phyloP scores from a whole-genome alignment of 2,113 vertebrate species.

The Pao palembangensis region DNA sequence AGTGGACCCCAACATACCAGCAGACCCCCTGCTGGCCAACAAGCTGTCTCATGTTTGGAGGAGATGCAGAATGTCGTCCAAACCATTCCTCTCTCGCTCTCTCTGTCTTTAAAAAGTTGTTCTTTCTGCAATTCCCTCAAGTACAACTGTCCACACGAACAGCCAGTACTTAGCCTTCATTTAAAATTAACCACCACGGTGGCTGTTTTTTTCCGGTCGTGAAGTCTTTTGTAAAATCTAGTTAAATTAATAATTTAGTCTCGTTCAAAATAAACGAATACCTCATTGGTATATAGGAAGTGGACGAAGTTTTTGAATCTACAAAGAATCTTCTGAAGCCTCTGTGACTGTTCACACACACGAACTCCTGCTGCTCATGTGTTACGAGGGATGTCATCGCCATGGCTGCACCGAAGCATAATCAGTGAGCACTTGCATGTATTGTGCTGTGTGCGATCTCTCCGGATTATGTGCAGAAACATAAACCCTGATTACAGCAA shows the following conservation, averaged over 20 bases:
- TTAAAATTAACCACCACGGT: constrained; percentile 1
- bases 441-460: no score
- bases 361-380: no score
- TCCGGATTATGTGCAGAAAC: no score
- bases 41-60: constrained; percentile 24
- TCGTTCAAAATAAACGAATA: no score
- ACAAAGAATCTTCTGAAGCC: no score
- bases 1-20: constrained; percentile 30
- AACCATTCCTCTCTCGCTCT: not conserved
- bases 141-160: not conserved
- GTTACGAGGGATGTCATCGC: no score
- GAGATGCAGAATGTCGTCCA: constrained; percentile 3
- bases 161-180: not conserved
- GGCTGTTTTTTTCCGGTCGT: not conserved
- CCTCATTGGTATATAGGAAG: no score
- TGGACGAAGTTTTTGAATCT: no score
- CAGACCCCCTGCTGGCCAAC: constrained; percentile 43
- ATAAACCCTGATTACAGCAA: no score
- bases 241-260: not conserved
- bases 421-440: no score
- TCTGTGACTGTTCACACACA: no score
- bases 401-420: no score
- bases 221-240: not conserved
- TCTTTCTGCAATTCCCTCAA: not conserved
- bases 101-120: not conserved